Evolutionary conservation across 2,797 vertebrate genomes (phyloP).

Genomic region (Propithecus deckenii): DNA sequence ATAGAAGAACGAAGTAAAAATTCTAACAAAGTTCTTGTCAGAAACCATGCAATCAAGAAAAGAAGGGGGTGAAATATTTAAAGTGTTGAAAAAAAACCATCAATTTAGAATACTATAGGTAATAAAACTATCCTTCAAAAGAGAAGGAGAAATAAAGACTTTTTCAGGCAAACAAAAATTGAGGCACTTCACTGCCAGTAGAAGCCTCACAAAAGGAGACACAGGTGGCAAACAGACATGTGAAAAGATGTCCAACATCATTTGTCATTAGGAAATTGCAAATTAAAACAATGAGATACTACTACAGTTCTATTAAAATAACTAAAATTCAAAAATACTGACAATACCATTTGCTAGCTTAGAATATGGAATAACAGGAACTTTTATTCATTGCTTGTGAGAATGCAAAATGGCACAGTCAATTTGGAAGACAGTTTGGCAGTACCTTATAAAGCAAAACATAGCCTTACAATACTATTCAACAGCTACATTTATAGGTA

Average conservation of each 20-base stretch:
- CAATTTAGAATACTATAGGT: constrained; percentile 33
- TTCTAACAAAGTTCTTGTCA: neutral
- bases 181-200: constrained; percentile 21
- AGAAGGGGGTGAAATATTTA: constrained; percentile 37
- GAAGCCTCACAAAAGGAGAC: constrained; percentile 39
- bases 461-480: neutral
- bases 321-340: neutral
- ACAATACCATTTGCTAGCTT: constrained; percentile 22
- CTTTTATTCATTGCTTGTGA: neutral
- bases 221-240: constrained; percentile 1
- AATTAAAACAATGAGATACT: constrained; percentile 32
- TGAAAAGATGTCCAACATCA: constrained; percentile 21
- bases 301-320: neutral
- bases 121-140: constrained; percentile 47
- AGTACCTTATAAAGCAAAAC: neutral
- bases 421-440: neutral
- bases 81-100: neutral
- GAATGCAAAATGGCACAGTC: neutral
- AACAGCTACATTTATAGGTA: neutral
- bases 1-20: neutral
- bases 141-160: constrained; percentile 38
- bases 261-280: constrained; percentile 22
- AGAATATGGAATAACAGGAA: neutral
- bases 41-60: neutral
- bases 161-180: constrained; percentile 50